These are phyloP conservation scores for Phodopus roborovskii DNA, from an alignment of 2,113 vertebrate genomes.

Conservation along the genomic window DNA sequence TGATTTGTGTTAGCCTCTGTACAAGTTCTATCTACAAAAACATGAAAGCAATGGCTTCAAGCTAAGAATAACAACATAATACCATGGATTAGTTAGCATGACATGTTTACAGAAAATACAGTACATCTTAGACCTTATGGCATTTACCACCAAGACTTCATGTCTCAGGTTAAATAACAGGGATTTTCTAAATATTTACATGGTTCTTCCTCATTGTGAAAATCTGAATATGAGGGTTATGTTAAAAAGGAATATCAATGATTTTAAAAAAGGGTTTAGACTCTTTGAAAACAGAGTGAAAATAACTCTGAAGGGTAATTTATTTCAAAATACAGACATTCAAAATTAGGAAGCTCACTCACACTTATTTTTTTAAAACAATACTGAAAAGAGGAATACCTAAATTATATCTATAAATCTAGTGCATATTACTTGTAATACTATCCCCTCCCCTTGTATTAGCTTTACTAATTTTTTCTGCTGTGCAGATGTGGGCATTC, in stretches of 20 bases:
- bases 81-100: neutral
- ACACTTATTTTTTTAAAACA: neutral
- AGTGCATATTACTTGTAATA: neutral
- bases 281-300: slow-evolving; percentile 16
- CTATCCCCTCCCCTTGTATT: neutral
- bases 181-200: slow-evolving; percentile 26
- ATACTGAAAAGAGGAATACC: neutral
- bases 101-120: neutral
- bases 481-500: neutral
- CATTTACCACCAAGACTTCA: neutral
- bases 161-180: neutral
- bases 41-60: neutral
- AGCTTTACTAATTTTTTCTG: slow-evolving; percentile 34
- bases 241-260: neutral
- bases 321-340: slow-evolving; percentile 38
- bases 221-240: neutral
- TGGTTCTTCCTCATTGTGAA: neutral
- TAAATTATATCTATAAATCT: neutral
- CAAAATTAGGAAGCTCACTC: slow-evolving; percentile 31
- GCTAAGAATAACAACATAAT: slow-evolving; percentile 25
- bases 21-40: slow-evolving; percentile 19
- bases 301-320: slow-evolving; percentile 11
- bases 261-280: neutral
- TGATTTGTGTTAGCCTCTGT: neutral
- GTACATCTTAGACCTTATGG: neutral